Percentiles rank a stretch among this genome's conserved stretches.
Conservation (phyloP, 2,113 vertebrate genomes). For the Upupa epops region DNA sequence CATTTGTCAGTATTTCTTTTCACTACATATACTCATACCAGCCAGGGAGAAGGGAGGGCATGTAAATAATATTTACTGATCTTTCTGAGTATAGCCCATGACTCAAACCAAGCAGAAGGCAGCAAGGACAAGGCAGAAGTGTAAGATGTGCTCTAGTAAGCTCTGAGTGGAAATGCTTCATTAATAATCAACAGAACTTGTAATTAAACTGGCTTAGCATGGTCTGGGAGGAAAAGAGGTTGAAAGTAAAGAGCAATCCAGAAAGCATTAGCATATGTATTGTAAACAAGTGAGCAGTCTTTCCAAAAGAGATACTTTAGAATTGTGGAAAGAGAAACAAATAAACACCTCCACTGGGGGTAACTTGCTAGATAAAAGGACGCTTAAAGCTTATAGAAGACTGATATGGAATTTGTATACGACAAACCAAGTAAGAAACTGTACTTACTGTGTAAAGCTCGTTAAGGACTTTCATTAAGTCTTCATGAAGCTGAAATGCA, state of each 20-base stretch:
- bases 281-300: background rate
- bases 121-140: background rate
- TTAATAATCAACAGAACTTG: background rate
- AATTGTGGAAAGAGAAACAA: background rate
- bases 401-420: background rate
- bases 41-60: background rate
- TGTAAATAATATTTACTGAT: background rate
- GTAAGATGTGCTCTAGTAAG: background rate
- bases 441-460: constrained; percentile 97
- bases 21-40: background rate
- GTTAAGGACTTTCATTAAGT: constrained; percentile 99
- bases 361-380: background rate
- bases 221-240: background rate
- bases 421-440: constrained; percentile 38
- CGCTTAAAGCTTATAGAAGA: background rate
- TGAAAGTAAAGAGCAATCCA: background rate
- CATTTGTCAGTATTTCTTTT: background rate
- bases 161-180: background rate
- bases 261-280: background rate
- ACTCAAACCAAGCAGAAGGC: background rate
- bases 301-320: background rate
- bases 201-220: background rate
- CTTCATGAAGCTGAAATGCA: constrained; percentile 96
- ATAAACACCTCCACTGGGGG: background rate
- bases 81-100: background rate